These are phyloP conservation scores for Plodia interpunctella DNA, from an alignment of 1,140 invertebrate genomes.

Conservation along the genomic window DNA sequence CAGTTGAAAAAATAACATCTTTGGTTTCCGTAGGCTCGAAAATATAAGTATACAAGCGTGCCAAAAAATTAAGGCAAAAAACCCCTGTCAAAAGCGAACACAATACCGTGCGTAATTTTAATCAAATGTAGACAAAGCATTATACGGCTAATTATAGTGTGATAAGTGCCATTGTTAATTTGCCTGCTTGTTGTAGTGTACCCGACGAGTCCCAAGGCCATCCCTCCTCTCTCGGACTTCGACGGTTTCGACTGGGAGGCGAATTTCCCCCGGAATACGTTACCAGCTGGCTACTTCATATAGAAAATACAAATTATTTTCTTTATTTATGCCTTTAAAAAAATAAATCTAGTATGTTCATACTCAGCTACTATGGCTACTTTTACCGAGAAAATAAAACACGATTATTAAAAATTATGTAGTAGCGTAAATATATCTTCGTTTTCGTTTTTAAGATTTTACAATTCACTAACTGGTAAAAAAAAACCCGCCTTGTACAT, in stretches of 20 bases:
- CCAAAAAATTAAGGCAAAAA: not conserved
- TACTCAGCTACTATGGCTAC: too few relatives aligned
- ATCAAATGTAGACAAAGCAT: constrained; percentile 4
- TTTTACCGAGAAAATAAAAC: too few relatives aligned
- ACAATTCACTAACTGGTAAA: too few relatives aligned
- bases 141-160: not conserved
- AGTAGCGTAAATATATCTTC: too few relatives aligned
- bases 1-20: too few relatives aligned
- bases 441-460: too few relatives aligned
- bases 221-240: constrained; percentile 49
- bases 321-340: not conserved
- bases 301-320: not conserved
- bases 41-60: not conserved
- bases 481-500: too few relatives aligned
- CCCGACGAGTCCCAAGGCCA: constrained; percentile 40
- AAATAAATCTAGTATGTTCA: too few relatives aligned
- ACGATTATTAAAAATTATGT: too few relatives aligned
- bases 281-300: constrained; percentile 10
- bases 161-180: constrained; percentile 13
- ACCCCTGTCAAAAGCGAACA: not conserved
- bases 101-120: constrained; percentile 6
- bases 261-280: constrained; percentile 5
- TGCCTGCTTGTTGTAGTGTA: constrained; percentile 46
- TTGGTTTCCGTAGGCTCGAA: too few relatives aligned
- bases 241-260: constrained; percentile 47